Evolutionary conservation across 2,888 invertebrate species (phyloP), one percentile per base, ranked within the genome.

Genomic region (Arctia plantaginis): DNA sequence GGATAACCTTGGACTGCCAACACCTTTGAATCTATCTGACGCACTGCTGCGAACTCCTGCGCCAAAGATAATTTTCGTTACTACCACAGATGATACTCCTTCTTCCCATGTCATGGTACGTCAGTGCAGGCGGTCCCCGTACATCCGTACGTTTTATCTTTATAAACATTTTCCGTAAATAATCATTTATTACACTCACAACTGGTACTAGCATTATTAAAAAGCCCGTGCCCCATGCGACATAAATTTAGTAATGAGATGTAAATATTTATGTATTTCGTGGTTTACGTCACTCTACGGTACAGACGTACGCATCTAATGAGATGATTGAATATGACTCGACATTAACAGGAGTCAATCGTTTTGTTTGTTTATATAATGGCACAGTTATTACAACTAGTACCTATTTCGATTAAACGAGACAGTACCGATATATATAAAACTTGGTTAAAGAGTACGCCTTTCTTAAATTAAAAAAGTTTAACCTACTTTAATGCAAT

Each of bases 301-400:
- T 64, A 47, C 23, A 44, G 55, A 69, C 41, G 33, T 62, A 47
- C 27, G 27, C 18, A 64, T 44, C 47, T 71, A 64, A 73, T 35
- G 30, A 41, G 65, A 55, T 62, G 74, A 70, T 74, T 44, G 70
- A 67, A 70, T 47, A 35, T 66, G 41, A 59, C 66, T 74, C 55
- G 62, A 35, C 66, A 74, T 39, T 74, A 74, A 74, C 62, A 66
- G 51, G 71, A 74, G 74, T 74, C 71, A 74, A 74, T 74, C 71
- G 44, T 74, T 74, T 71, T 74, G 74, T 74, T 74, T 74, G 67
- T 74, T 66, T 66, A 41, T 51, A 18, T 10, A 39, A 64, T 33
- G 71, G 65, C n/a, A 47, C 62, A 6, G 30, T 30, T 30, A 18
- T 4, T 27, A 59, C 15, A 59, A 27, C 59, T 55, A 35, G 51